phyloP scores from a whole-genome alignment of 2,113 vertebrate species.

The Motacilla tschutschensis region DNA sequence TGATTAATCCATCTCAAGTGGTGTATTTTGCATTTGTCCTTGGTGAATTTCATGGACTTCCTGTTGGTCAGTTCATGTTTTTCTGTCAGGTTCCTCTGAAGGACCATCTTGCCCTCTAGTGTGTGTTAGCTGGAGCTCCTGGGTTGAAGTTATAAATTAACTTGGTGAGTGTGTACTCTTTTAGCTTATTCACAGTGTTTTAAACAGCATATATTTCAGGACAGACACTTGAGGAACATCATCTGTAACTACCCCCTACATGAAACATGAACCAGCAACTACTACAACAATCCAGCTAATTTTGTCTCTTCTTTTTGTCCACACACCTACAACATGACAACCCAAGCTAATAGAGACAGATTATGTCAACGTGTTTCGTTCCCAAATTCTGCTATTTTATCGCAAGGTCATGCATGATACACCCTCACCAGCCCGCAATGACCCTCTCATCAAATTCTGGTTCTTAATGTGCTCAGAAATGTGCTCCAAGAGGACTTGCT shows the following conservation, averaged over 20 bases:
- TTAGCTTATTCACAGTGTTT: neutral
- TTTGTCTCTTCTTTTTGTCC: neutral
- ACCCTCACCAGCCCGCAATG: neutral
- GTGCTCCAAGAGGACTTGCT: neutral
- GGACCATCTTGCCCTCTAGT: fast-evolving
- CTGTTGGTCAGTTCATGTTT: neutral
- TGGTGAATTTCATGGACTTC: neutral
- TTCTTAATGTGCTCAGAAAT: neutral
- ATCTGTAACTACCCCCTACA: fast-evolving
- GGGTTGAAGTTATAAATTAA: neutral
- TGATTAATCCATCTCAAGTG: neutral
- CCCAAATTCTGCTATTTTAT: neutral
- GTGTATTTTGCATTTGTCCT: neutral
- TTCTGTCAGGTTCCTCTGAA: neutral
- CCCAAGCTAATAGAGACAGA: neutral
- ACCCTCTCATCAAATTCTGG: neutral
- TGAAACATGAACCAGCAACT: neutral
- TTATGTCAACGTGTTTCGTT: neutral
- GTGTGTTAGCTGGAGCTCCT: neutral
- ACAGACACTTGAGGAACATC: neutral
- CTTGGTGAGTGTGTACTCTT: neutral
- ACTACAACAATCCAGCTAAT: neutral
- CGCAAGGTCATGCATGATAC: fast-evolving
- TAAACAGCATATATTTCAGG: neutral
- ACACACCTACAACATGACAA: neutral